Evolutionary conservation across 2,113 vertebrate genomes (phyloP).

Genomic region (Chaenocephalus aceratus): DNA sequence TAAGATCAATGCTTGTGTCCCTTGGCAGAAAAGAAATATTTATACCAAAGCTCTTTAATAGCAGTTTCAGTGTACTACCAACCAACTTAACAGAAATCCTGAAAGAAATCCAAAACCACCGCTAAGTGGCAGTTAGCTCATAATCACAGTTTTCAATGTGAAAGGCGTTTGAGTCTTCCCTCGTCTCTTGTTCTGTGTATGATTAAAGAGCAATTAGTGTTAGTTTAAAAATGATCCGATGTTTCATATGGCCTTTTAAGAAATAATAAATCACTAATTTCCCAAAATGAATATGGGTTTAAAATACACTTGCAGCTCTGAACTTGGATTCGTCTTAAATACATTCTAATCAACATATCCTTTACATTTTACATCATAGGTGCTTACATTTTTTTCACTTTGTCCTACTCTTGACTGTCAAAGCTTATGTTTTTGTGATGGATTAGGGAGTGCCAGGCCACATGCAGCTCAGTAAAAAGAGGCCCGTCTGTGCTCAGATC

Average conservation of each 20-base stretch:
- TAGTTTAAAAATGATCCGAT: background rate
- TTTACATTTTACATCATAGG: background rate
- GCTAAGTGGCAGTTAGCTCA: slow-evolving; percentile 56
- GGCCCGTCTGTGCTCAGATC: slow-evolving; percentile 46
- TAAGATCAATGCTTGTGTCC: slow-evolving; percentile 14
- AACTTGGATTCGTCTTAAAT: background rate
- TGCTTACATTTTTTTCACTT: background rate
- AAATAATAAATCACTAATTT: background rate
- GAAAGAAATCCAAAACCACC: slow-evolving; percentile 47
- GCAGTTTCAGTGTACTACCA: slow-evolving; percentile 25
- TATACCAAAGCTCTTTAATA: background rate
- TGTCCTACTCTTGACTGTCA: background rate
- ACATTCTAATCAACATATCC: background rate
- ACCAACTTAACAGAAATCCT: slow-evolving; percentile 33
- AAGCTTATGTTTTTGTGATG: background rate
- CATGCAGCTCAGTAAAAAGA: slow-evolving; percentile 32
- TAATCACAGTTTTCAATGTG: slow-evolving; percentile 55
- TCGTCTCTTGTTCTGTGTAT: background rate
- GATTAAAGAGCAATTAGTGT: background rate
- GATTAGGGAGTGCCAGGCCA: slow-evolving; percentile 15
- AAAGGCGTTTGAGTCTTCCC: slow-evolving; percentile 33
- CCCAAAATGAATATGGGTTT: background rate
- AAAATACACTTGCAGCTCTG: background rate
- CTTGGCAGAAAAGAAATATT: background rate
- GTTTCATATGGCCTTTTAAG: slow-evolving; percentile 1